phyloP scores from a whole-genome alignment of 1,140 invertebrate genomes.

The Drosophila ficusphila region DNA sequence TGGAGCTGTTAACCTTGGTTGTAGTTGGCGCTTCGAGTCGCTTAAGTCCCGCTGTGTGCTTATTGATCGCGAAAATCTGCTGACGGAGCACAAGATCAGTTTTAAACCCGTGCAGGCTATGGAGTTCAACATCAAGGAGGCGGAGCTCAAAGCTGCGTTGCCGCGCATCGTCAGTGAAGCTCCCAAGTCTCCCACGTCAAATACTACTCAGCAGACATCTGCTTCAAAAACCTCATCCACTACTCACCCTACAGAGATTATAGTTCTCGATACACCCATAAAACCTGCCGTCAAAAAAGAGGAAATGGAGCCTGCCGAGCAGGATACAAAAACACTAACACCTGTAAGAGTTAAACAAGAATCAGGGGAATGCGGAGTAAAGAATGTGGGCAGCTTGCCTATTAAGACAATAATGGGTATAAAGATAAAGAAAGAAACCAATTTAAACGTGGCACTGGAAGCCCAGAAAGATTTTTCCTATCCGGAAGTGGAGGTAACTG shows the following conservation, averaged over 20 bases:
- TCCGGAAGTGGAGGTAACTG: no score
- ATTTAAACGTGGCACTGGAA: not conserved
- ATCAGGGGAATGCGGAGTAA: not conserved
- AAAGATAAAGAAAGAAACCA: slow-evolving; percentile 17
- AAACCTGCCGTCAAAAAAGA: not conserved
- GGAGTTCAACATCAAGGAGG: slow-evolving; percentile 71
- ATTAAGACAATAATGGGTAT: slow-evolving; percentile 2
- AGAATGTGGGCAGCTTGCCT: not conserved
- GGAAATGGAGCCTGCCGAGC: not conserved
- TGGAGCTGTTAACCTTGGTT: not conserved
- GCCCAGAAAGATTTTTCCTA: no score
- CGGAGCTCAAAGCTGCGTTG: slow-evolving; percentile 54
- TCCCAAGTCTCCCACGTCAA: not conserved
- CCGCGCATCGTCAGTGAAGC: slow-evolving; percentile 59
- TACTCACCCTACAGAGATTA: slow-evolving; percentile 7
- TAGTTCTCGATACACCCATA: slow-evolving; percentile 31
- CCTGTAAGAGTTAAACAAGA: slow-evolving; percentile 5
- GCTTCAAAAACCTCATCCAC: not conserved
- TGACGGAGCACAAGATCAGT: slow-evolving; percentile 73
- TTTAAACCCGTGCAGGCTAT: slow-evolving; percentile 68
- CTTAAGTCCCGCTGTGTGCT: slow-evolving; percentile 80
- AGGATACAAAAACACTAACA: not conserved
- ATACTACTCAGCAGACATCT: not conserved
- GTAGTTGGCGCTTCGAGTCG: slow-evolving; percentile 82
- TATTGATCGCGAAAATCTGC: slow-evolving; percentile 75